phyloP scores from a whole-genome alignment of 2,113 vertebrate species.

The Jaculus jaculus region DNA sequence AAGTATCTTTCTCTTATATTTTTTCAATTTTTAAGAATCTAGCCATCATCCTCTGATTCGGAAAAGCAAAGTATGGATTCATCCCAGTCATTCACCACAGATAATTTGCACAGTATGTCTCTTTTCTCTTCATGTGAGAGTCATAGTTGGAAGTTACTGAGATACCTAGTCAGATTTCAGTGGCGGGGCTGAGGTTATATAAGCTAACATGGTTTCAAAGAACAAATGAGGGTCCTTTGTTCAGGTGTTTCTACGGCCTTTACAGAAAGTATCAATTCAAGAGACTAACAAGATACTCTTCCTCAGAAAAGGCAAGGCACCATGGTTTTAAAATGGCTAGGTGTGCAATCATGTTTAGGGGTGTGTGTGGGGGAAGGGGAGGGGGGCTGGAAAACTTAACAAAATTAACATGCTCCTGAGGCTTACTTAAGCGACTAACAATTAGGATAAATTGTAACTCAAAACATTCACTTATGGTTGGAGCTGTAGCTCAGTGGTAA shows the following conservation, averaged over 20 bases:
- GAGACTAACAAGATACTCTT: background rate
- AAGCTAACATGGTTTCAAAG: background rate
- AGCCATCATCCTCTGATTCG: background rate
- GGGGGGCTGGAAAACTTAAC: background rate
- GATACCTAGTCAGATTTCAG: background rate
- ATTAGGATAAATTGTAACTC: background rate
- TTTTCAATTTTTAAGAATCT: background rate
- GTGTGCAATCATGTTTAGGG: background rate
- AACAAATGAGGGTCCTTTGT: background rate
- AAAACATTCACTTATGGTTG: background rate
- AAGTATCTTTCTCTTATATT: background rate
- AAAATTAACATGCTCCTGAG: background rate
- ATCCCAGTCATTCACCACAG: no score
- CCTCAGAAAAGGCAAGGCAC: background rate
- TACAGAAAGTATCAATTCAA: background rate
- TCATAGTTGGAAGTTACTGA: background rate
- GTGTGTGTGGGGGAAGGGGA: no score
- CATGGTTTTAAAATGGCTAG: background rate
- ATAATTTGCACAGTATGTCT: background rate
- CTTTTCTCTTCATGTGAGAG: background rate
- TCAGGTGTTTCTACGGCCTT: background rate
- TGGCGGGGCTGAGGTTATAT: rapidly evolving
- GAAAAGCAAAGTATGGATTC: background rate
- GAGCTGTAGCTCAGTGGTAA: background rate
- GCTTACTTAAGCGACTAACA: background rate